Base-by-base conservation (phyloP, 2,113 vertebrate species). In the Sinocyclocheilus grahami region DNA sequence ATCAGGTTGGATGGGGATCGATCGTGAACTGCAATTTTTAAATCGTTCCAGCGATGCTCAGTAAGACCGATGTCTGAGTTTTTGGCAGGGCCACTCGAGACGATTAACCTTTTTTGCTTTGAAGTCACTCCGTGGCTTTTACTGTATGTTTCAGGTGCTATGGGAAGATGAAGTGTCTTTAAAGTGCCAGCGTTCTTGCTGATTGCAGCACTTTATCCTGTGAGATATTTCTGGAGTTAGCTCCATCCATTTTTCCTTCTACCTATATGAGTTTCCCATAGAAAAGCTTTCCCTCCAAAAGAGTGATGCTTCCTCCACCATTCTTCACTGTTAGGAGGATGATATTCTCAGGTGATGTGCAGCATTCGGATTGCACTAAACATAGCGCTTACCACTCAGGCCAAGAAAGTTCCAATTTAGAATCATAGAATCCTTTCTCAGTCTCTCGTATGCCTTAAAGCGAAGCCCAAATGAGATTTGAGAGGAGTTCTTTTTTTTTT, bases 101-200 rank as follows among this genome's bases (percentile, higher is more conserved):
- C 69, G 48, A 83, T 83, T 83, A 83, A 83, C 82, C 82, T 74
- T 74, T 83, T 83, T 74, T 72, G 69, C 67, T 83, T 71, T 51
- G 27, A 82, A 71, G 63, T 82, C 80, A 53, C 62, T 33, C 42
- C 46, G 82, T 74, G 48, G 48, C 82, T 74, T 83, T 72, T 74
- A 53, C 82, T 60, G 51, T 83, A 74, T 69, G 51, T 58, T 74
- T 74, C 80, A 51, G 62, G 37, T 65, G 60, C 62, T 46, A n/a
- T 30, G 39, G 79, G 46, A 69, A 72, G 46, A 72, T 83, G 82
- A 83, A 83, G 69, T 83, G 82, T 37, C 69, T 83, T 58, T 83
- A 83, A 83, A 83, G 82, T 74, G 69, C 69, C 13, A 42, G 69
- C 24, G 12, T 72, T 83, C 69, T n/a, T 74, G 67, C 82, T 83